Evolutionary conservation across 2,797 vertebrate species (phyloP), one percentile per base, ranked within the genome.

Genomic region (Myripristis jacobus): DNA sequence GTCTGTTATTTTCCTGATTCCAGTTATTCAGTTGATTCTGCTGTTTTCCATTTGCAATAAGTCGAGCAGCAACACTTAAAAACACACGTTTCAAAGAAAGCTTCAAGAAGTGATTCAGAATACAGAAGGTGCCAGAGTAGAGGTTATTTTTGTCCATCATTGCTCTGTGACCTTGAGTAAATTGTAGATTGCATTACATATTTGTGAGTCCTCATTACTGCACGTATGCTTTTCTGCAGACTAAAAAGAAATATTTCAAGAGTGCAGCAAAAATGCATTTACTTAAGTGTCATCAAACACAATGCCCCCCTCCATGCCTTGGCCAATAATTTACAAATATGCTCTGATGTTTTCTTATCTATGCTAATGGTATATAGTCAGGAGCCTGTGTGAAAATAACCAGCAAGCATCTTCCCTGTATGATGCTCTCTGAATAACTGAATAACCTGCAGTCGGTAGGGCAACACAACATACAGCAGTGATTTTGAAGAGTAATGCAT

Each of bases 311-410:
- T 19, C 43, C 50, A 75, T 65, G 46, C 38, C 11, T 43, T 34
- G 12, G 48, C 16, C 3, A 63, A 54, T 9, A 53, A 50, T 58
- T 58, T 8, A 31, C 5, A 70, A 71, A 55, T 67, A 25, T 4
- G 6, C 51, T 53, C 24, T 27, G 25, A 16, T 4, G 0, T 63
- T 43, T 56, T 46, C 58, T 72, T 73, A 78, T 61, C 70, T 27
- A 18, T 58, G 29, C 24, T 66, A 64, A 70, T 69, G 16, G 48
- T 38, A 55, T 71, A 66, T 51, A 73, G n/a, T 38, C 44, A 66
- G 29, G 38, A 57, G 24, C 24, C 29, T 44, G n/a, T 60, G 38
- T 48, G 44, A 36, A 76, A 71, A 60, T 4, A 68, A 66, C 27
- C 47, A 58, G 29, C 52, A 56, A 57, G 22, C 15, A 1, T 19